These are phyloP conservation scores for Aeoliscus strigatus DNA, from an alignment of 2,797 vertebrate species.

Conservation along the genomic window DNA sequence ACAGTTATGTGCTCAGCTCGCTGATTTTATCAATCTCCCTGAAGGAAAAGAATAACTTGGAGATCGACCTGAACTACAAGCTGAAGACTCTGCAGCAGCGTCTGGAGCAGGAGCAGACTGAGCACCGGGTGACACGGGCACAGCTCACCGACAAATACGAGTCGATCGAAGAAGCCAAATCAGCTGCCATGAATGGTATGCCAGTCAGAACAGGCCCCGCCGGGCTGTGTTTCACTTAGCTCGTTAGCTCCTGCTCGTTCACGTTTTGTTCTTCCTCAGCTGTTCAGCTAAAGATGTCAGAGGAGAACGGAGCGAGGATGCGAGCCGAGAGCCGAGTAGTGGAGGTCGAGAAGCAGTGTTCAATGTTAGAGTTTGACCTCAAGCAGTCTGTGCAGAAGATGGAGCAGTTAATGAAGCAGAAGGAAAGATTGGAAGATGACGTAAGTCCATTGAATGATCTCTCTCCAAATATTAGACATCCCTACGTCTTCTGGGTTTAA, in stretches of 20 bases:
- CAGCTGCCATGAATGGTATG: conserved; percentile 93
- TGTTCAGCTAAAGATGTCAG: conserved; percentile 93
- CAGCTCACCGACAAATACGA: conserved; percentile 96
- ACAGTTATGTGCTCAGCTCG: not conserved
- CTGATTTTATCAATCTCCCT: not conserved
- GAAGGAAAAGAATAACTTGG: conserved; percentile 95
- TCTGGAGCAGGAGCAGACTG: conserved; percentile 92
- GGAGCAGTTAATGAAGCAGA: conserved; percentile 93
- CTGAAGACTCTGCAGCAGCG: conserved; percentile 93
- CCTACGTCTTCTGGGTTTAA: too few species aligned
- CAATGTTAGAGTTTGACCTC: conserved; percentile 96
- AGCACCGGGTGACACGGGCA: conserved; percentile 90
- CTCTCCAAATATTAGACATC: too few species aligned
- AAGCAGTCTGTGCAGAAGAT: conserved; percentile 98
- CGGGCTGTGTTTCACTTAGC: not conserved
- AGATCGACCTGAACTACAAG: conserved; percentile 98
- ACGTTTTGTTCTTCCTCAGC: conserved; percentile 62
- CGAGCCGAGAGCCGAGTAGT: conserved; percentile 90
- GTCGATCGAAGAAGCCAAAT: conserved; percentile 95
- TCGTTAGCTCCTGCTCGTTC: too few species aligned
- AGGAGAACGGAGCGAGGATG: conserved; percentile 87
- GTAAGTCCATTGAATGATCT: too few species aligned
- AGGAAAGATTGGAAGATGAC: conserved; percentile 93
- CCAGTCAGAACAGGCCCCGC: conserved; percentile 24
- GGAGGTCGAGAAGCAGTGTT: conserved; percentile 97